Percentiles rank a stretch among this genome's conserved stretches.
Evolutionary conservation across 2,888 invertebrate species (phyloP).

Genomic region (Vannuccia rotundouncinata): DNA sequence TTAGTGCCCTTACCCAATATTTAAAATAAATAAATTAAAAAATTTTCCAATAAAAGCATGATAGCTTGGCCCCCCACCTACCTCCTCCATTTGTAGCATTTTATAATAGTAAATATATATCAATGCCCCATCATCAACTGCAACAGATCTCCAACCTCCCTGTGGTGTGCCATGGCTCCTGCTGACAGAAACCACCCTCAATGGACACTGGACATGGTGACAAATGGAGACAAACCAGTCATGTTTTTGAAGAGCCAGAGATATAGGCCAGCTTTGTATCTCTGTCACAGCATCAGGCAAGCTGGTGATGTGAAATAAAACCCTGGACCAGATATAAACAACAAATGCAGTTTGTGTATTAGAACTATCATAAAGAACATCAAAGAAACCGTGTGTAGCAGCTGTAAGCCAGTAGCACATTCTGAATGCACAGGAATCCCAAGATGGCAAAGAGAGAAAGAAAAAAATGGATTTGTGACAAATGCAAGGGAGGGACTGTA

Average conservation of each 20-base stretch:
- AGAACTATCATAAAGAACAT: background rate
- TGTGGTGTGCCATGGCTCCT: background rate
- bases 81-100: too few relatives aligned
- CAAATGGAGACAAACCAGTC: background rate
- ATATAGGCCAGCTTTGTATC: background rate
- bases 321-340: background rate
- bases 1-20: too few relatives aligned
- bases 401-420: background rate
- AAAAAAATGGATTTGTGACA: background rate
- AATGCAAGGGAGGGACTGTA: background rate
- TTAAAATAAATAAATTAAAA: too few relatives aligned
- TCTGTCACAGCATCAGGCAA: background rate
- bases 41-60: too few relatives aligned
- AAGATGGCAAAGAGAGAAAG: background rate
- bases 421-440: background rate
- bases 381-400: background rate
- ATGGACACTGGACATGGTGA: background rate
- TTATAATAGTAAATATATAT: too few relatives aligned
- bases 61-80: too few relatives aligned
- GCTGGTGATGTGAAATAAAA: background rate
- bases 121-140: too few relatives aligned
- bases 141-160: background rate
- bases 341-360: background rate
- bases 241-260: background rate
- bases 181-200: background rate